Evolutionary conservation across 2,797 vertebrate species (phyloP), one percentile per base, ranked within the genome.

Genomic region (Semaprochilodus insignis): DNA sequence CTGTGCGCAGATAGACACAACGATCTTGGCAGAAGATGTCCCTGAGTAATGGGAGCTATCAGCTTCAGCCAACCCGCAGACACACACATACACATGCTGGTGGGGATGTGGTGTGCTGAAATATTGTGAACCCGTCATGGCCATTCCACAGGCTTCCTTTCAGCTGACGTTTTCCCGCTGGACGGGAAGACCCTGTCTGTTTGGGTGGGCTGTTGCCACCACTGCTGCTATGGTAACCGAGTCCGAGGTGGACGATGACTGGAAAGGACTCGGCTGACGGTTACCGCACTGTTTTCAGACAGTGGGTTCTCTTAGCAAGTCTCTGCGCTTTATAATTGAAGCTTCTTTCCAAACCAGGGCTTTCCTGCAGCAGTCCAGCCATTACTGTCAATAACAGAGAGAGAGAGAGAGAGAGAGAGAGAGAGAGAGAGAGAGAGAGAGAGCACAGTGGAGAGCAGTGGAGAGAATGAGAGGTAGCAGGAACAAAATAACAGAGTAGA

Each of bases 201-300:
- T 85, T 86, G 85, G 83, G 87, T 88, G 87, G 85, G 69, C 84
- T 85, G 82, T 85, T 87, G 84, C 69, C 82, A 62, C 67, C 63
- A 60, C 74, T 40, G 84, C 85, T 83, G 74, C 85, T 73, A 84
- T 81, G 82, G 84, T 14, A 76, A 78, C 82, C 8, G 17, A 55
- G 77, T 77, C 76, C 48, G 84, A 78, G 78, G 70, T 74, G 67
- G 59, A 82, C 70, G 84, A 87, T 87, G 84, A 81, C 81, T 76
- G 80, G 84, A 88, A 83, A 85, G 75, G 34, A 81, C 79, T 83
- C 83, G 84, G 81, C 80, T 67, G 73, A 31, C 59, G 62, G 40
- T 62, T 78, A 77, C 40, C 57, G 13, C 27, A 81, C 51, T 80
- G 77, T 82, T 80, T 82, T 70, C 17, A 78, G 75, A 81, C 67